A percentile compares a stretch with the other conserved stretches of the same genome.
These are phyloP conservation scores for Leguminivora glycinivorella DNA, from an alignment of 1,140 invertebrate species.

Conservation along the genomic window DNA sequence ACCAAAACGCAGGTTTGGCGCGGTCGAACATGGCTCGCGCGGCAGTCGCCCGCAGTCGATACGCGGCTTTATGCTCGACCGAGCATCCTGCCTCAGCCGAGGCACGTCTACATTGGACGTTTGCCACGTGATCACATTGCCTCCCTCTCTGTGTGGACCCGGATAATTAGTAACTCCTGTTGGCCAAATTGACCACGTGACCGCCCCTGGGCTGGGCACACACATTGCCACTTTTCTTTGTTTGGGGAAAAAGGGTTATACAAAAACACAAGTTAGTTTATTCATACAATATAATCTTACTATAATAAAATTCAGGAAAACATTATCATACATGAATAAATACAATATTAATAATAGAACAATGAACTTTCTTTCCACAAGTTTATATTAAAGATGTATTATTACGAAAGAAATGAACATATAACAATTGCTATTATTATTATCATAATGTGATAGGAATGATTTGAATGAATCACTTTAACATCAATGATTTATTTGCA, in stretches of 20 bases:
- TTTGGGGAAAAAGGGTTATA: neutral
- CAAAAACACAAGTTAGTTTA: conserved; percentile 47
- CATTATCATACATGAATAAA: conserved; percentile 77
- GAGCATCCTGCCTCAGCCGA: no score
- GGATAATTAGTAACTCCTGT: no score
- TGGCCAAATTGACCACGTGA: no score
- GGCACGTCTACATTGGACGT: no score
- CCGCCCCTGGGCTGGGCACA: no score
- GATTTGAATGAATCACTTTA: conserved; percentile 61
- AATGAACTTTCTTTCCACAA: conserved; percentile 55
- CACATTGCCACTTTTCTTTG: neutral
- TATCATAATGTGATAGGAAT: conserved; percentile 60
- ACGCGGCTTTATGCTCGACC: no score
- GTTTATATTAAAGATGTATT: conserved; percentile 52
- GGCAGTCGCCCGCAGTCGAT: no score
- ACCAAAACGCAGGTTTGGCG: no score
- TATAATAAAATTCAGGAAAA: conserved; percentile 76
- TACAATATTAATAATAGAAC: conserved; percentile 74
- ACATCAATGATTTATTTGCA: conserved; percentile 42
- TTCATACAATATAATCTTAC: conserved; percentile 73
- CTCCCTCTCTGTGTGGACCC: no score
- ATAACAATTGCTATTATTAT: conserved; percentile 41
- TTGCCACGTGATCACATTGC: no score
- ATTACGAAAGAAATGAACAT: conserved; percentile 52
- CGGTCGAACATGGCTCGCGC: no score